Percentiles rank a stretch among this genome's conserved stretches.
Conservation (phyloP, 37 sponge, comb jelly and placozoan genomes). For the Diacarnus erythraeanus region DNA sequence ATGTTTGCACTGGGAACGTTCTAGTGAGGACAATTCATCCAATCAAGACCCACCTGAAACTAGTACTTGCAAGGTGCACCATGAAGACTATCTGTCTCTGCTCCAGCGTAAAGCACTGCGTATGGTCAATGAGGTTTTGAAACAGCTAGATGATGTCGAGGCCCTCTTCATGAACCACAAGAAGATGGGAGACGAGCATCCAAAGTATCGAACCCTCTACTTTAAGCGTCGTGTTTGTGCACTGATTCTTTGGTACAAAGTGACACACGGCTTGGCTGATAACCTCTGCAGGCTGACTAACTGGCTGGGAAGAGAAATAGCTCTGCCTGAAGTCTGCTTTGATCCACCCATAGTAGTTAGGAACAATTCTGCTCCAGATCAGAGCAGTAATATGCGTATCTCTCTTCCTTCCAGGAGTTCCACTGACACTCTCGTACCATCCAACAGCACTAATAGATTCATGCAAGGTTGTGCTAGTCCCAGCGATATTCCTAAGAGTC, state of each 20-base stretch:
- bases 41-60: background rate
- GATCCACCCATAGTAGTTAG: background rate
- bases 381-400: no score
- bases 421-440: background rate
- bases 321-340: background rate
- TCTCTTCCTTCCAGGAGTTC: background rate
- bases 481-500: conserved; percentile 5
- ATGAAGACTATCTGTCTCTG: conserved; percentile 15
- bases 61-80: background rate
- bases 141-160: conserved; percentile 46
- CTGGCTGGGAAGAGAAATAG: conserved; percentile 39
- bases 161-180: conserved; percentile 24
- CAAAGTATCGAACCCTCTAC: conserved; percentile 23
- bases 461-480: background rate
- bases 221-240: conserved; percentile 52
- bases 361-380: no score
- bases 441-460: background rate
- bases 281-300: conserved; percentile 33
- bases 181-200: conserved; percentile 43
- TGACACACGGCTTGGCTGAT: conserved; percentile 39
- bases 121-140: conserved; percentile 29
- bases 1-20: no score
- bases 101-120: conserved; percentile 27
- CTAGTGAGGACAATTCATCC: no score
- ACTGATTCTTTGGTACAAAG: conserved; percentile 64